A percentile compares a stretch with the other conserved stretches of the same genome.
Conservation (phyloP, 1,140 invertebrate species). For the Artemia franciscana region DNA sequence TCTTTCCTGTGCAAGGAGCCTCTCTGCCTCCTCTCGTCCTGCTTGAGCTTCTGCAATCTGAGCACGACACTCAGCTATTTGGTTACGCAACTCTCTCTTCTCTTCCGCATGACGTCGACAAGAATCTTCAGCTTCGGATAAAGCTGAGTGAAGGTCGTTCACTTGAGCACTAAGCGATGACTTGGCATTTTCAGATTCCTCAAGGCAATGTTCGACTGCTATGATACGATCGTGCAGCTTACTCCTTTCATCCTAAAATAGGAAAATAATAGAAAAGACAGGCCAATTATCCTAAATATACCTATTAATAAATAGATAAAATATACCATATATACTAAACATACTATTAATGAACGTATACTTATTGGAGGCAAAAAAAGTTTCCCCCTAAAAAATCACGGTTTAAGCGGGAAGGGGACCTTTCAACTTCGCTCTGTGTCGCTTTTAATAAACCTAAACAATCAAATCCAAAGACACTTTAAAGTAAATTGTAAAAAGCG, state of each 20-base stretch:
- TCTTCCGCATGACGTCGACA: slow-evolving; percentile 50
- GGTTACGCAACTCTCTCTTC: slow-evolving; percentile 38
- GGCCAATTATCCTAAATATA: no score
- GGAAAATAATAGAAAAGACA: background rate
- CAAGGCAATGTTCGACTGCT: slow-evolving; percentile 17
- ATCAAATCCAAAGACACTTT: no score
- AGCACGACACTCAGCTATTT: slow-evolving; percentile 37
- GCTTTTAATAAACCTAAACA: no score
- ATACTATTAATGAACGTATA: no score
- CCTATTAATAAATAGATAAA: no score
- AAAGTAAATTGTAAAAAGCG: no score
- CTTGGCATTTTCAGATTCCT: slow-evolving; percentile 54
- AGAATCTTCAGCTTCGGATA: slow-evolving; percentile 40
- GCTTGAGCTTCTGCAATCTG: slow-evolving; percentile 33
- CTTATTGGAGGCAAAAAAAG: no score
- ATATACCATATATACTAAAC: no score
- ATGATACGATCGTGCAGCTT: slow-evolving; percentile 1
- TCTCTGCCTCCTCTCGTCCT: slow-evolving; percentile 28
- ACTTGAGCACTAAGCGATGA: slow-evolving; percentile 47
- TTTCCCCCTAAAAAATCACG: no score
- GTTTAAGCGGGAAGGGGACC: no score
- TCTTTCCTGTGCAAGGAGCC: slow-evolving; percentile 31
- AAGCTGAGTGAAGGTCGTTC: slow-evolving; percentile 41
- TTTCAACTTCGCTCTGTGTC: no score
- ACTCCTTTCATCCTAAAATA: background rate